Evolutionary conservation across 2,888 invertebrate species (phyloP), one percentile per base, ranked within the genome.

Genomic region (Operophtera brumata): DNA sequence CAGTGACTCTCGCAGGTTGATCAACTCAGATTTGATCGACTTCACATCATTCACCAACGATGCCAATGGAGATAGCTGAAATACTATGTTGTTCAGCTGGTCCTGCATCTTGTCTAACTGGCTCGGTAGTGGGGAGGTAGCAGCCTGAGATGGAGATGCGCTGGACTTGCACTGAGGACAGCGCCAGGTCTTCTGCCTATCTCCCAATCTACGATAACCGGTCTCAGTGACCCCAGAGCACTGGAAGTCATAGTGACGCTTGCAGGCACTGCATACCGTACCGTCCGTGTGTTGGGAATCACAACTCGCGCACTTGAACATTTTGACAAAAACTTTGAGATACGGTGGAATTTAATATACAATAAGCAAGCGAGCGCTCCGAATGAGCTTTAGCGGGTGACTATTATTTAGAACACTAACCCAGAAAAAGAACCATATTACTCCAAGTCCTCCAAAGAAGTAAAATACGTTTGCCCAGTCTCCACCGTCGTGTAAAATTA

Each of bases 381-480:
- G 20, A 4, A 3, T 20, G 20, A 20, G 20, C 20, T 20, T 20
- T 20, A 20, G 4, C 20, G 20, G 4, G 2, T 20, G 20, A 20
- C 20, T 20, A 26, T 26, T 8, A 8, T 8, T 11, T 36, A 7
- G 13, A 36, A 2, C n/a, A 47, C 78, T 77, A 67, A 87, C 82
- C 88, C 91, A 92, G 57, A 91, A 80, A 28, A 91, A 47, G 66
- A 89, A 91, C 91, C 92, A 92, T 44, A 91, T 61, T 0, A 91
- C 66, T 6, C 92, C 92, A 1, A 91, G 64, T 0, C 78, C 81
- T 6, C 92, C 92, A 68, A 92, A 92, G 5, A 91, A 75, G 61
- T 92, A 92, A 69, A 92, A 93, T 0, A 92, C 91, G 50, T 90
- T 82, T 0, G 89, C 90, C 92, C 92, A 92, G 59, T 91, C 90